Percentiles rank a stretch among this genome's conserved stretches.
These are phyloP conservation scores for Sebastes vulpes DNA, from an alignment of 2,797 vertebrate species.

Conservation along the genomic window DNA sequence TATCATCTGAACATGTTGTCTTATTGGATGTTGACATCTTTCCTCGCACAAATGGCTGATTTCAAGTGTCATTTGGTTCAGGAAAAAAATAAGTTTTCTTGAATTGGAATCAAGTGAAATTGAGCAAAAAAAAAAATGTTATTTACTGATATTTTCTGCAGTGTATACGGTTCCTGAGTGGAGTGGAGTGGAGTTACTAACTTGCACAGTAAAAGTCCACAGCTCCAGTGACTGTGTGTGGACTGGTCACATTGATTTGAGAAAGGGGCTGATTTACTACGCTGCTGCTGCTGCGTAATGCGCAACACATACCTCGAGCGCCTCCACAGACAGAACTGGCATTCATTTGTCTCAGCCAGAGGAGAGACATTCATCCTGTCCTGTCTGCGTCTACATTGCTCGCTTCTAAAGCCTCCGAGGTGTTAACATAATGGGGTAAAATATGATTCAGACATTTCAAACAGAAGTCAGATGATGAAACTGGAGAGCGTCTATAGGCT, in stretches of 20 bases:
- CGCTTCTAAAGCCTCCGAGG: constrained; percentile 50
- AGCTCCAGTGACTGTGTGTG: constrained; percentile 50
- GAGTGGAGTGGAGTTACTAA: constrained; percentile 48
- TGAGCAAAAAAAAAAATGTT: not conserved
- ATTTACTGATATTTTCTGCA: constrained; percentile 37
- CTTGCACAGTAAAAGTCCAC: constrained; percentile 59
- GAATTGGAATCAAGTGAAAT: constrained; percentile 5
- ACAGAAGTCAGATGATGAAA: constrained; percentile 79
- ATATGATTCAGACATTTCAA: constrained; percentile 85
- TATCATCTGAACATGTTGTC: no score
- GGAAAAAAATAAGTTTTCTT: not conserved
- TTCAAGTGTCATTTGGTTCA: not conserved
- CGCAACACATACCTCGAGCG: constrained; percentile 72
- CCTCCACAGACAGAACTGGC: constrained; percentile 77
- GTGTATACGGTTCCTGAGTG: constrained; percentile 4
- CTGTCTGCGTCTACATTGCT: constrained; percentile 33
- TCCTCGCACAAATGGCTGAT: not conserved
- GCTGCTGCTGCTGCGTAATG: constrained; percentile 68
- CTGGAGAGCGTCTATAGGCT: constrained; percentile 21
- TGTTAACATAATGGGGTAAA: constrained; percentile 84
- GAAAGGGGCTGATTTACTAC: constrained; percentile 79
- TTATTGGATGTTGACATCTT: not conserved
- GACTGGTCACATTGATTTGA: constrained; percentile 70
- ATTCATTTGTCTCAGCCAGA: constrained; percentile 73
- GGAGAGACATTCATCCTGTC: constrained; percentile 27